Base-by-base conservation (phyloP, 2,113 vertebrate species). In the Pampusana beccarii region DNA sequence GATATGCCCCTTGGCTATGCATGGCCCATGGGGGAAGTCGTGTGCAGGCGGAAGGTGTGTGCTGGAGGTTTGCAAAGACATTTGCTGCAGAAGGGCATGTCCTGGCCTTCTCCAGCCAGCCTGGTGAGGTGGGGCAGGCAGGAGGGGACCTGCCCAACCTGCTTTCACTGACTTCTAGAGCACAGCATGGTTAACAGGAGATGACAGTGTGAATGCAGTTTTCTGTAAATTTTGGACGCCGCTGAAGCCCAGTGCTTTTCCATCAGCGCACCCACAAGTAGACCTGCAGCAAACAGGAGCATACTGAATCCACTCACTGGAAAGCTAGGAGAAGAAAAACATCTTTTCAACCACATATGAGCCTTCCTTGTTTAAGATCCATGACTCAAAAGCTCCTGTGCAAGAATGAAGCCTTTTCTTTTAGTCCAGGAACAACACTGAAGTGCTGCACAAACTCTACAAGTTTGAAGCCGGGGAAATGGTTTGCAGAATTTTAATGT, bases 141-240 rank as follows among this genome's bases (percentile, higher is more conserved):
- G 44, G 44, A 46, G 44, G 18, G 44, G 44, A 46, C 44, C 44
- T 46, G 44, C 44, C 48, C 48, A 12, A 38, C 38, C 65, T 9
- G 24, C 20, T 12, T 7, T 31, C 75, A 0, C 48, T 3, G 15
- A 0, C 44, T 12, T 10, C 6, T 20, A 24, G 17, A 2, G 12
- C 48, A 3, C 51, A 1, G 26, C 4, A 1, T 1, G 57, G 9
- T 10, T 26, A 25, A 10, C 51, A 1, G 40, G 44, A 21, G 50
- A 2, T 23, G 51, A 3, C 24, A 14, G 26, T 1, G 26, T 18
- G 60, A 70, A 20, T 5, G 58, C 28, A 16, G 65, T 34, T 62
- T 24, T 66, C 72, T 25, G 38, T 28, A 3, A 5, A 2, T 7
- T 48, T 20, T 33, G 71, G 34, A 3, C 50, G 53, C 57, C 65